Conservation (phyloP, 2,113 vertebrate species). For the Etia nguti region DNA sequence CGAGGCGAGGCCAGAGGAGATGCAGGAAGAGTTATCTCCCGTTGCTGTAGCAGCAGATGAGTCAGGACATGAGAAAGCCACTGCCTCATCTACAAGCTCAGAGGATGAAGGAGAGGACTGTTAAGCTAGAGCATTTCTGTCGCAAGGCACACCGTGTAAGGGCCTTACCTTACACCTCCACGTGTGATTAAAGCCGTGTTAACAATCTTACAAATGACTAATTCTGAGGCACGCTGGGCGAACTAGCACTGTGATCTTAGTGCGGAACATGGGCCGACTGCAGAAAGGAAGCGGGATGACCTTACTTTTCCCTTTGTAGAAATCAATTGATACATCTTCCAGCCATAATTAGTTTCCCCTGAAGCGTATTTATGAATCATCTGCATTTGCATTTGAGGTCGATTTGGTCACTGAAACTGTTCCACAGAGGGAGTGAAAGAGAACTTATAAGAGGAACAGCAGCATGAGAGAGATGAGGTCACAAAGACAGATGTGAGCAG, state of each 20-base stretch:
- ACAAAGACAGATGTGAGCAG: background rate
- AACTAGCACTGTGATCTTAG: background rate
- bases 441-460: background rate
- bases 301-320: background rate
- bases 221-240: background rate
- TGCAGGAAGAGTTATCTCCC: background rate
- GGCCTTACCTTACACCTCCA: background rate
- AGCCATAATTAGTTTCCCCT: background rate
- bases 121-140: background rate
- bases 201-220: background rate
- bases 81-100: background rate
- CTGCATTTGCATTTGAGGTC: background rate
- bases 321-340: background rate
- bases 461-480: background rate
- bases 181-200: background rate
- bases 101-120: background rate
- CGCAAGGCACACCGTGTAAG: background rate
- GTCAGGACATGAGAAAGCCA: background rate
- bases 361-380: background rate
- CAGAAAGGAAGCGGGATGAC: background rate
- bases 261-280: background rate
- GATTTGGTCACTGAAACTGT: background rate
- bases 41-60: background rate
- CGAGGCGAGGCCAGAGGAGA: background rate
- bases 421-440: background rate